Evolutionary conservation across 2,113 vertebrate genomes (phyloP).

Genomic region (Lepus europaeus): DNA sequence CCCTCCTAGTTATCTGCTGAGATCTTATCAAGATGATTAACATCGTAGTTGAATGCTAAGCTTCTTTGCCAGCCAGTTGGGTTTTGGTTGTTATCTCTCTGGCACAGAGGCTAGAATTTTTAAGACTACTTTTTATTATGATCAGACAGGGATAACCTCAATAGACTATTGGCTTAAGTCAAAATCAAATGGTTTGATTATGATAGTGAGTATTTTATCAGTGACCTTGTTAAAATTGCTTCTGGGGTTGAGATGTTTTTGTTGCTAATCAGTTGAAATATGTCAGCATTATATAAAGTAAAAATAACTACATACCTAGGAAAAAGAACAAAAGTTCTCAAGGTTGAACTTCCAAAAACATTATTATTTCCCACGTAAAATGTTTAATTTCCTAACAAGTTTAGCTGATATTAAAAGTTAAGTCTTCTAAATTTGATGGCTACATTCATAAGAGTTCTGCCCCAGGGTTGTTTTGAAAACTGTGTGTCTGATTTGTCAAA

Average conservation of each 20-base stretch:
- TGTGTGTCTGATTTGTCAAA: background rate
- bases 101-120: conserved; percentile 14
- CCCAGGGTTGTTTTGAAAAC: conserved; percentile 10
- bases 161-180: background rate
- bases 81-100: background rate
- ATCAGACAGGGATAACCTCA: background rate
- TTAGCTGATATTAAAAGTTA: background rate
- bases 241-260: background rate
- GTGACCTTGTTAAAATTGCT: conserved; percentile 8
- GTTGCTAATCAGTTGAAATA: background rate
- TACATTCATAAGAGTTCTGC: background rate
- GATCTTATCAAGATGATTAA: background rate
- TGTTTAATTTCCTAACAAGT: background rate
- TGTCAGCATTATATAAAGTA: background rate
- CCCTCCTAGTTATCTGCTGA: background rate
- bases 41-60: background rate
- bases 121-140: conserved; percentile 20
- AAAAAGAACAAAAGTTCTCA: background rate
- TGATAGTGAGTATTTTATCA: conserved; percentile 16
- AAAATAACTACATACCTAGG: background rate
- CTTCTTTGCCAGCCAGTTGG: background rate
- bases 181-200: background rate
- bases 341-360: background rate
- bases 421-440: background rate
- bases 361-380: conserved; percentile 7